Base-by-base conservation (phyloP, 92 coral and sea anemone species). In the Zoanthus sansibaricus region DNA sequence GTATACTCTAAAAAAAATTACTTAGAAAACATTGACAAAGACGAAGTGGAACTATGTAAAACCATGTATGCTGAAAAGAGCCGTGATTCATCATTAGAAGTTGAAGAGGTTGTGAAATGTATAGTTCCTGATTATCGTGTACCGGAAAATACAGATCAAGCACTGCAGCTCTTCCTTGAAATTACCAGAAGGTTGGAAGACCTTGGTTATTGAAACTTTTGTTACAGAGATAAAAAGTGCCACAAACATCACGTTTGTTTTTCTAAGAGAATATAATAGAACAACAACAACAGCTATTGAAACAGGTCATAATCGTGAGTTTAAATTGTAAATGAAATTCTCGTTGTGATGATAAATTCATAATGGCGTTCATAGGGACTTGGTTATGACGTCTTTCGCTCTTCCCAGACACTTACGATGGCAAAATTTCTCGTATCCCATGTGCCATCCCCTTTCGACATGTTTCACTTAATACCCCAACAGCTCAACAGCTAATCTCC, bases 31-130 rank as follows among this genome's bases (percentile, higher is more conserved):
- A 76, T 62, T 76, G 61, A 48, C 33, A 33, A 42, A 62, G 64
- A 76, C 61, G 82, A 76, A n/a, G 82, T 76, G 20, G 62, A 76
- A 76, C 54, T 44, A 11, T 76, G 82, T 62, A 56, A 32, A 14
- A 14, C 31, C 47, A 48, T 76, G 33, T 76, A 76, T 21, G 55
- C 62, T 48, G 82, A 76, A 76, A 76, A 56, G 55, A 56, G 17
- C 17, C 82, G 82, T 13, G 82, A 76, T 76, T 76, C 30, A 37
- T 76, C 82, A 21, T 37, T 44, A 21, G 82, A 76, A 76, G 21
- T 76, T 76, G 82, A 76, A 76, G 61, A 76, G 30, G 32, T 76
- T 76, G 82, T 76, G 42, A 76, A 76, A 17, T 62, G 31, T 76
- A 8, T 76, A n/a, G 64, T 76, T 25, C 82, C 82, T 45, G 82